These are phyloP conservation scores for Mamestra configurata DNA, from an alignment of 1,140 invertebrate species.

Conservation along the genomic window DNA sequence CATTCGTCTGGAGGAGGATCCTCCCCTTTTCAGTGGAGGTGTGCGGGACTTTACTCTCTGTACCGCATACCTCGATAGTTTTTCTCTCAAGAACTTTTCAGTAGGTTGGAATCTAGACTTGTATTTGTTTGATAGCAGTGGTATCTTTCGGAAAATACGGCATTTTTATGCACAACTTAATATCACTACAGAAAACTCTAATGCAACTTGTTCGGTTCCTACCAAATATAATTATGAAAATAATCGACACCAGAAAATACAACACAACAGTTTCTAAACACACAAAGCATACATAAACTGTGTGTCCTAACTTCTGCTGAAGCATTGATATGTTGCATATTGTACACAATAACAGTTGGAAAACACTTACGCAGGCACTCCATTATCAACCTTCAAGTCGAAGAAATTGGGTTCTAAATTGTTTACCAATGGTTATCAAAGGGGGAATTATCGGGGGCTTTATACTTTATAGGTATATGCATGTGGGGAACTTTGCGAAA, in stretches of 20 bases:
- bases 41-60: no score
- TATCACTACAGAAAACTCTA: no score
- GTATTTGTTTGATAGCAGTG: no score
- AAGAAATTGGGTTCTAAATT: not conserved
- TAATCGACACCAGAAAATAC: not conserved
- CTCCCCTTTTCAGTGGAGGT: no score
- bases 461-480: not conserved
- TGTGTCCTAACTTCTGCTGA: not conserved
- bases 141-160: no score
- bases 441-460: not conserved
- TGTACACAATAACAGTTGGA: not conserved
- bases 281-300: slow-evolving; percentile 10
- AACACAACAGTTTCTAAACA: not conserved
- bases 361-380: not conserved
- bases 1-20: no score
- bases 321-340: slow-evolving; percentile 27
- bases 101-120: no score
- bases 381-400: not conserved
- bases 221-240: not conserved
- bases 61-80: no score
- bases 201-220: not conserved
- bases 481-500: not conserved
- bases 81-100: no score
- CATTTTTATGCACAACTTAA: no score
- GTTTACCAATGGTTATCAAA: not conserved